phyloP scores from a whole-genome alignment of 2,797 vertebrate species.

The Epinephelus awoara region DNA sequence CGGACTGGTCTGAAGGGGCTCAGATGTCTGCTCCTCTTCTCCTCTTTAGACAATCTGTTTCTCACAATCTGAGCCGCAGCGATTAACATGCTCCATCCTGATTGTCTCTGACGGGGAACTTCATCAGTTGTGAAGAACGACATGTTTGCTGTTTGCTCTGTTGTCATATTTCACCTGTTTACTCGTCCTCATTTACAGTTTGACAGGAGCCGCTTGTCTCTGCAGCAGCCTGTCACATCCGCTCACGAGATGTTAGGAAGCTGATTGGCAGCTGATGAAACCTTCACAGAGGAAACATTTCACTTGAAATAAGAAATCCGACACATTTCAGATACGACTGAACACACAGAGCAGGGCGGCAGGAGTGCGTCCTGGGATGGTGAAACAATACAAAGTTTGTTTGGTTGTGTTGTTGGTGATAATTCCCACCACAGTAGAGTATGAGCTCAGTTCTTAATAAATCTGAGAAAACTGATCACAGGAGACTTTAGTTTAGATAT shows the following conservation, averaged over 20 bases:
- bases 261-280: conserved; percentile 29
- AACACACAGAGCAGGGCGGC: neutral
- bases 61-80: neutral
- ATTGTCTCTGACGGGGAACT: conserved; percentile 47
- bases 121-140: neutral
- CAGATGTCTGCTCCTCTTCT: neutral
- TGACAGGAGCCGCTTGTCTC: conserved; percentile 63
- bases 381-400: neutral
- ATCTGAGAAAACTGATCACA: neutral
- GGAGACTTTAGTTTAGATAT: neutral
- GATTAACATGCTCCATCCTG: conserved; percentile 17
- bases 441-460: neutral
- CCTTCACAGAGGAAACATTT: conserved; percentile 16
- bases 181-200: conserved; percentile 49
- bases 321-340: neutral
- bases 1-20: neutral
- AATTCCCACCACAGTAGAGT: no score
- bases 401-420: neutral
- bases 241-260: conserved; percentile 30
- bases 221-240: conserved; percentile 47
- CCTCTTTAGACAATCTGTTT: neutral
- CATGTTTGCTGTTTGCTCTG: conserved; percentile 36
- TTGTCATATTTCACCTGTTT: conserved; percentile 68
- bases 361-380: neutral
- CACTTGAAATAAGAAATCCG: conserved; percentile 4